These are phyloP conservation scores for Liodrosophila aerea DNA, from an alignment of 2,888 invertebrate genomes.

Conservation along the genomic window DNA sequence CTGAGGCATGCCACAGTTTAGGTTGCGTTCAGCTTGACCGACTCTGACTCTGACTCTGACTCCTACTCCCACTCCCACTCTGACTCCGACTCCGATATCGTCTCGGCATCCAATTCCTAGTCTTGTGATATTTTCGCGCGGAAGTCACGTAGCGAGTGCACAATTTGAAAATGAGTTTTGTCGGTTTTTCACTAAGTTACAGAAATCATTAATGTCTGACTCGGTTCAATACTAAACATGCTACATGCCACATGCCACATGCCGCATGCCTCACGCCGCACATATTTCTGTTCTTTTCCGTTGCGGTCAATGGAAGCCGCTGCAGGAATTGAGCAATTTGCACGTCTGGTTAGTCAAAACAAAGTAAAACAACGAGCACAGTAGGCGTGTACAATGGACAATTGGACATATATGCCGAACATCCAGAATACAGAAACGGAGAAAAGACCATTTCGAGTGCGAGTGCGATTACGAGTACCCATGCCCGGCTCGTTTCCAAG, in stretches of 20 bases:
- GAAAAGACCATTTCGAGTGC: conserved; percentile 54
- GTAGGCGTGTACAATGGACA: conserved; percentile 45
- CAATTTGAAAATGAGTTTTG: conserved; percentile 77
- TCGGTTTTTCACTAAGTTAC: conserved; percentile 71
- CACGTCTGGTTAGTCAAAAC: conserved; percentile 71
- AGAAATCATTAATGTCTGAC: conserved; percentile 53
- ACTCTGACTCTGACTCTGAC: conserved; percentile 6
- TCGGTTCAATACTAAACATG: conserved; percentile 33
- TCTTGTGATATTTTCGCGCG: conserved; percentile 51
- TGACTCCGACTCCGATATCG: background rate
- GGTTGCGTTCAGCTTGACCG: conserved; percentile 16
- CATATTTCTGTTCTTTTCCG: conserved; percentile 19
- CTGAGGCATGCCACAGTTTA: conserved; percentile 11
- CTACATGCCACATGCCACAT: conserved; percentile 42
- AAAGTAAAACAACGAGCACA: conserved; percentile 64
- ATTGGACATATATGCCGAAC: conserved; percentile 38
- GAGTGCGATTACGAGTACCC: conserved; percentile 12
- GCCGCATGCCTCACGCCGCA: too few relatives aligned
- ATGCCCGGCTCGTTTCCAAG: conserved; percentile 50
- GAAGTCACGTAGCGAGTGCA: conserved; percentile 73
- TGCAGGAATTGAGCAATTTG: conserved; percentile 73
- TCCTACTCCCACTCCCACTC: background rate
- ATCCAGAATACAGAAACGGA: conserved; percentile 26
- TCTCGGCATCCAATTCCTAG: background rate
- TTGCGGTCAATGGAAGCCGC: conserved; percentile 74